A percentile compares a stretch with the other conserved stretches of the same genome.
Evolutionary conservation across 2,797 vertebrate species (phyloP).

Genomic region (Coranthus polyacanthus): DNA sequence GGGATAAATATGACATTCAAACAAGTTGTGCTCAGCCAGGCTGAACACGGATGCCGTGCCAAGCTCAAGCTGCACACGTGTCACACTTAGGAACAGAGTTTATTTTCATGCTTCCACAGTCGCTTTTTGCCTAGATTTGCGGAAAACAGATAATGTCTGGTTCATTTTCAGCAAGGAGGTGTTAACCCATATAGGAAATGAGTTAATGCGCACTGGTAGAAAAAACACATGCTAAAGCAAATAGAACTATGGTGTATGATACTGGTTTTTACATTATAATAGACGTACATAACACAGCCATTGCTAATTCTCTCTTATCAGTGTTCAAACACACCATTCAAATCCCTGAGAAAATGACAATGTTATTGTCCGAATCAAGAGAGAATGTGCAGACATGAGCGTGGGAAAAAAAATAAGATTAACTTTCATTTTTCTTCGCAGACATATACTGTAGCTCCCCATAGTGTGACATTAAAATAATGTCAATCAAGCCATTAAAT

Average conservation of each 20-base stretch:
- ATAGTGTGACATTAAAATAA: slow-evolving; percentile 78
- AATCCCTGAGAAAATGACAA: slow-evolving; percentile 48
- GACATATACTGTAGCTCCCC: slow-evolving; percentile 55
- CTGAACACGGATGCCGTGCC: slow-evolving; percentile 89
- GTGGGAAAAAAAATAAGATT: slow-evolving; percentile 58
- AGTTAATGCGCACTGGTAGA: slow-evolving; percentile 21
- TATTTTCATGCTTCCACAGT: slow-evolving; percentile 70
- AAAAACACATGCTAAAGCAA: slow-evolving; percentile 23
- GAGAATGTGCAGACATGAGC: slow-evolving; percentile 25
- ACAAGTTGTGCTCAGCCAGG: slow-evolving; percentile 99
- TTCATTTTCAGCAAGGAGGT: slow-evolving; percentile 45
- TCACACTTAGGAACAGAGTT: slow-evolving; percentile 91
- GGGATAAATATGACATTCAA: slow-evolving; percentile 99
- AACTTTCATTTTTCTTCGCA: slow-evolving; percentile 73
- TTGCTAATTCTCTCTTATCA: slow-evolving; percentile 14
- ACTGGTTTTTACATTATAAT: slow-evolving; percentile 18
- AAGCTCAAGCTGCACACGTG: slow-evolving; percentile 90
- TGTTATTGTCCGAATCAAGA: slow-evolving; percentile 50
- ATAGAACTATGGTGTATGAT: no score
- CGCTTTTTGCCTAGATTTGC: slow-evolving; percentile 78
- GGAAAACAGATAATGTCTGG: slow-evolving; percentile 52
- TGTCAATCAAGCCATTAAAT: slow-evolving; percentile 80
- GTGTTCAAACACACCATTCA: slow-evolving; percentile 44
- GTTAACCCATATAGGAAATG: slow-evolving; percentile 45
- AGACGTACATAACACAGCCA: slow-evolving; percentile 3